Conservation (phyloP, 2,797 vertebrate genomes). For the Microhierax caerulescens region DNA sequence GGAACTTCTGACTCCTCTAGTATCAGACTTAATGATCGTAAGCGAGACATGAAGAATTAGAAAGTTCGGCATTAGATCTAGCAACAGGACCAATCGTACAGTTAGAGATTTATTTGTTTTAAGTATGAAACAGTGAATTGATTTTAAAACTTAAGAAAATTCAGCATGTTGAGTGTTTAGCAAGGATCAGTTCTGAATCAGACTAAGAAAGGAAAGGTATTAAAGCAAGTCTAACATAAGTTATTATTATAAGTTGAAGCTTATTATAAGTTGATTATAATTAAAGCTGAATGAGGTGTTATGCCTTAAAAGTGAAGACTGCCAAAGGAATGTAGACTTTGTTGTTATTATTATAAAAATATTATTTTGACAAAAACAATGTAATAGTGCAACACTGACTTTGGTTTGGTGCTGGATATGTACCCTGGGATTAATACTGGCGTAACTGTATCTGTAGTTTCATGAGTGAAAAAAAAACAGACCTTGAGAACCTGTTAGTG, state of each 20-base stretch:
- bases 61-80: not conserved
- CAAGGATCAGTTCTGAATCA: not conserved
- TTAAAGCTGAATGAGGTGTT: not conserved
- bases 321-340: not conserved
- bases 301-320: not conserved
- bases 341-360: not conserved
- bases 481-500: not conserved
- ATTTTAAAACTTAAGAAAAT: not conserved
- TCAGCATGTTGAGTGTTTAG: not conserved
- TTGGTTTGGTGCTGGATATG: not conserved
- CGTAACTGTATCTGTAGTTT: not conserved
- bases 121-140: not conserved
- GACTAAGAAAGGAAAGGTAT: not conserved
- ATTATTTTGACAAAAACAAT: not conserved
- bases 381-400: not conserved
- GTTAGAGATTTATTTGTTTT: not conserved
- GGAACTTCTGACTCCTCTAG: not conserved
- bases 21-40: not conserved
- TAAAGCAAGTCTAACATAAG: not conserved
- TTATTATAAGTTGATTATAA: too few species aligned
- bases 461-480: not conserved
- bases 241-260: not conserved
- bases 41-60: not conserved
- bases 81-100: too few species aligned
- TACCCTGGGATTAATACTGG: not conserved